Evolutionary conservation across 1,140 invertebrate genomes (phyloP).

Genomic region (Drosophila tsacasi): DNA sequence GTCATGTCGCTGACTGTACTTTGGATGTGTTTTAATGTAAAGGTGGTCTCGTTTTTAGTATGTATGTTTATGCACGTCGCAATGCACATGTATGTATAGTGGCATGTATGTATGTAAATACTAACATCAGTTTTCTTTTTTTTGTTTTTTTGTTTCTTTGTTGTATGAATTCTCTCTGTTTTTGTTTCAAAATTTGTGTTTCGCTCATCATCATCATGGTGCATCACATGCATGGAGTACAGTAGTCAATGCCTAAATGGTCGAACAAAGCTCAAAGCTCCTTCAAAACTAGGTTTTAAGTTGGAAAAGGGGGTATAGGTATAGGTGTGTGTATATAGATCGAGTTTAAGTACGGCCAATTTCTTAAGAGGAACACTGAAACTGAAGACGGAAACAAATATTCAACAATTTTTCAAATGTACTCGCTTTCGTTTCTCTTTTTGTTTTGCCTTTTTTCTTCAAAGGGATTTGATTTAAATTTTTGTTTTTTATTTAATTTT

Average conservation of each 20-base stretch:
- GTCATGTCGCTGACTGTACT: slow-evolving; percentile 42
- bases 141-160: slow-evolving; percentile 1
- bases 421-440: slow-evolving; percentile 3
- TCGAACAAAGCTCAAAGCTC: slow-evolving; percentile 52
- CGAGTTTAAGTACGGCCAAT: slow-evolving; percentile 42
- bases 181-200: slow-evolving; percentile 49
- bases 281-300: slow-evolving; percentile 38
- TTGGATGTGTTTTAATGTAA: slow-evolving; percentile 49
- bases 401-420: slow-evolving; percentile 30
- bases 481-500: not conserved
- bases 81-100: slow-evolving; percentile 37
- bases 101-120: slow-evolving; percentile 54
- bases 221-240: slow-evolving; percentile 55
- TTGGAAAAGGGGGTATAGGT: slow-evolving; percentile 22
- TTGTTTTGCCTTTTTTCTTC: not conserved
- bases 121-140: slow-evolving; percentile 34
- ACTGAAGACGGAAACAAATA: slow-evolving; percentile 18
- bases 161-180: slow-evolving; percentile 19
- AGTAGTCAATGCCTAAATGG: slow-evolving; percentile 51
- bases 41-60: slow-evolving; percentile 53
- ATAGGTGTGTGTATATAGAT: slow-evolving; percentile 9
- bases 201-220: slow-evolving; percentile 37
- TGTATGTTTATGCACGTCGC: slow-evolving; percentile 20
- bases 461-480: slow-evolving; percentile 33
- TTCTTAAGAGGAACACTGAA: slow-evolving; percentile 19